Evolutionary conservation across 35 echinoderm and acorn worm genomes (phyloP).

Genomic region (Patiria miniata): DNA sequence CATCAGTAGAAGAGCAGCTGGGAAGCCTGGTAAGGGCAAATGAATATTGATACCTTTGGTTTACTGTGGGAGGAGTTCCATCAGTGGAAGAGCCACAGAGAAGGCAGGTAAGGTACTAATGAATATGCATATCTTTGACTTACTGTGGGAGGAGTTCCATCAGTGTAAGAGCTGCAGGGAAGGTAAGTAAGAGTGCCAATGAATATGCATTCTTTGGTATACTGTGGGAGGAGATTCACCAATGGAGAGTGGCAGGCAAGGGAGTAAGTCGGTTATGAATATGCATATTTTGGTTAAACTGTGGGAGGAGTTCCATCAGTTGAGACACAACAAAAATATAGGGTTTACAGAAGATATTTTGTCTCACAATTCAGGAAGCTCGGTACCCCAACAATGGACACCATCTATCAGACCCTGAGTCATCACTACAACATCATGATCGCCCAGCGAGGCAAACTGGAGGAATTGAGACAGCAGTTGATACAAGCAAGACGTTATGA

Average conservation of each 20-base stretch:
- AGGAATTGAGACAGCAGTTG: constrained; percentile 64
- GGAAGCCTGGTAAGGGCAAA: too few relatives aligned
- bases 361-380: constrained; percentile 61
- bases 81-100: not conserved
- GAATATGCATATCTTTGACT: too few relatives aligned
- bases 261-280: too few relatives aligned
- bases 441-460: constrained; percentile 49
- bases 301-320: not conserved
- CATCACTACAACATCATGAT: constrained; percentile 82
- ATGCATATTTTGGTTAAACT: not conserved
- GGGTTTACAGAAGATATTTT: not conserved
- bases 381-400: constrained; percentile 77
- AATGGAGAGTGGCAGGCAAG: too few relatives aligned
- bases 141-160: constrained; percentile 81
- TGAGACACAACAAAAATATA: not conserved
- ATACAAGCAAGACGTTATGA: constrained; percentile 55
- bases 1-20: too few relatives aligned
- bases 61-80: constrained; percentile 82
- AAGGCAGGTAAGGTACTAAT: constrained; percentile 34
- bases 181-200: constrained; percentile 26
- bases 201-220: too few relatives aligned
- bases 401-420: constrained; percentile 82
- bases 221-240: constrained; percentile 78
- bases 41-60: too few relatives aligned
- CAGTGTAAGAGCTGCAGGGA: not conserved